Base-by-base conservation (phyloP, 92 coral and sea anemone species). In the Muricea muricata region DNA sequence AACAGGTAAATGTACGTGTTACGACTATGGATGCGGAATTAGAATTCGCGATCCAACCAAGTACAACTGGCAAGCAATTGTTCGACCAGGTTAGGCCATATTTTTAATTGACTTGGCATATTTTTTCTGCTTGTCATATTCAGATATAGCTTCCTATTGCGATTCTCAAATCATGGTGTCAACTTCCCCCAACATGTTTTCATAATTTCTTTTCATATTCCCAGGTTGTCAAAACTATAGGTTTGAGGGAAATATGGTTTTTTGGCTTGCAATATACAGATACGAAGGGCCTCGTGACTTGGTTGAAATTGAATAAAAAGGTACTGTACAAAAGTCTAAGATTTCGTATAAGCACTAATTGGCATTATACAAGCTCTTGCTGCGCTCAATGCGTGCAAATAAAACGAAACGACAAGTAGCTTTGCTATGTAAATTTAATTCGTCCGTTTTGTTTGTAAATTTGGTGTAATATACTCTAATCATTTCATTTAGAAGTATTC, bases 31-130 rank as follows among this genome's bases (percentile, higher is more conserved):
- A 97, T 58, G 99, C 99, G 0, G 98, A 94, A 72, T 45, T 97
- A 39, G 99, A 97, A 78, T 93, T 97, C 78, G 99, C 99, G 10
- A 97, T 97, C 75, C 99, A 97, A 58, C 90, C 92, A 9, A 97
- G 89, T 87, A 97, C 99, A 5, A 97, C 98, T n/a, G 99, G 99
- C 40, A 97, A 97, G 41, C 97, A 92, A 65, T 93, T 97, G 0
- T 97, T 93, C 61, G 99, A 97, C 55, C 99, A 97, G 95, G 99
- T 93, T 66, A 55, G 54, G 28, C 28, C 29, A 47, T 48, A 86
- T 21, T 12, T 54, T 69, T 26, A 25, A 75, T 42, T 73, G 21
- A 10, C 25, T 23, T 46, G 21, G 32, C 33, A 42, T 45, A 73
- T 13, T 24, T 13, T 24, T 40, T 33, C 24, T 6, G 6, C 79